Percentiles rank a stretch among this genome's conserved stretches.
Evolutionary conservation across 2,113 vertebrate species (phyloP).

Genomic region (Anoura caudifer): DNA sequence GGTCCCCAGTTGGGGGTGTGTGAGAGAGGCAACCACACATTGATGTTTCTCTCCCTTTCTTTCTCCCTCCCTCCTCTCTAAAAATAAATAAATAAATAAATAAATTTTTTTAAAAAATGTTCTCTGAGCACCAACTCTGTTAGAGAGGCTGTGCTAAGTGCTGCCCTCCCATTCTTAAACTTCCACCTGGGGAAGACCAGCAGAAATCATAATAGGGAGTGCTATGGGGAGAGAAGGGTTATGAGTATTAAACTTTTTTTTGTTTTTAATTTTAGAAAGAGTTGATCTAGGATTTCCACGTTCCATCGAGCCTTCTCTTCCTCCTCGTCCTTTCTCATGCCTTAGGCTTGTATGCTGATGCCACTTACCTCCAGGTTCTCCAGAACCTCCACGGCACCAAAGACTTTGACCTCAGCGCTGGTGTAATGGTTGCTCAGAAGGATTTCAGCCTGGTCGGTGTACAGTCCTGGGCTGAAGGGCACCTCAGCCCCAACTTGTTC

Average conservation of each 20-base stretch:
- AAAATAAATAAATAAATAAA: too few species aligned
- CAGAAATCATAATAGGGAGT: accelerated
- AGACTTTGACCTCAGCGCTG: conserved; percentile 88
- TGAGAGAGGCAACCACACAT: too few species aligned
- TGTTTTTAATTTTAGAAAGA: not conserved
- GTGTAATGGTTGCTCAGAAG: conserved; percentile 87
- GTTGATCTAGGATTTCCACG: accelerated
- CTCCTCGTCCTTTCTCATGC: accelerated
- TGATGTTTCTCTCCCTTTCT: too few species aligned
- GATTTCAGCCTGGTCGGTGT: conserved; percentile 88
- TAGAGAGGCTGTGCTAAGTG: not conserved
- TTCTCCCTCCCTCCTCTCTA: too few species aligned
- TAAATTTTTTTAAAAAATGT: too few species aligned
- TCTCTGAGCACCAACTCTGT: not conserved
- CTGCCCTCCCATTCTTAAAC: accelerated
- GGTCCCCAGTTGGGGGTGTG: too few species aligned
- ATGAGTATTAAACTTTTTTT: too few species aligned
- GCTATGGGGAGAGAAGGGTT: too few species aligned
- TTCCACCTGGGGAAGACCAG: not conserved
- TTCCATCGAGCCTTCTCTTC: not conserved
- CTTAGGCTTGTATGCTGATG: accelerated
- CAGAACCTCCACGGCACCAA: conserved; percentile 84
- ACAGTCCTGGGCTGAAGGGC: conserved; percentile 89
- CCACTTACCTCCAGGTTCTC: conserved; percentile 86
- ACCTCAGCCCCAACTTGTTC: conserved; percentile 82